Evolutionary conservation across 1,140 invertebrate genomes (phyloP).

Genomic region (Zaprionus ghesquierei): DNA sequence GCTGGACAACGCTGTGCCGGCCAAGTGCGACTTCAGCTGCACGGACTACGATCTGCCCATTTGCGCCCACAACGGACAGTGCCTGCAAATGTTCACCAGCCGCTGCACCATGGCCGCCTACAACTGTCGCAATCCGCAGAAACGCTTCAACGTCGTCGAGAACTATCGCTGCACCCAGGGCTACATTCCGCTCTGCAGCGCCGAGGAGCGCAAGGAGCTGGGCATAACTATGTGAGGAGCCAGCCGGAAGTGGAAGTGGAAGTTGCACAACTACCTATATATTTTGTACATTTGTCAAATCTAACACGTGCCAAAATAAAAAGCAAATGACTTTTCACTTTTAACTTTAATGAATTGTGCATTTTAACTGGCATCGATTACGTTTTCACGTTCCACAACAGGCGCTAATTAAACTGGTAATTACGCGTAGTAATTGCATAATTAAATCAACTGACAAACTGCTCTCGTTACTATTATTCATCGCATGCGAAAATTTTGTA

Average conservation of each 20-base stretch:
- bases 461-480: too few species aligned
- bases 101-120: constrained; percentile 62
- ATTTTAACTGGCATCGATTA: too few species aligned
- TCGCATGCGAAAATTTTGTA: too few species aligned
- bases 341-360: too few species aligned
- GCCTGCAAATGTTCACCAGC: constrained; percentile 60
- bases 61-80: constrained; percentile 67
- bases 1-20: constrained; percentile 23
- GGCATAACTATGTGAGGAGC: constrained; percentile 12
- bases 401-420: not conserved
- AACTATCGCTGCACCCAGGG: constrained; percentile 52
- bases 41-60: constrained; percentile 46
- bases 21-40: constrained; percentile 55
- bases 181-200: constrained; percentile 52
- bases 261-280: too few species aligned
- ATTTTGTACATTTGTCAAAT: too few species aligned
- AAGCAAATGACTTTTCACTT: too few species aligned
- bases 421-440: not conserved
- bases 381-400: not conserved
- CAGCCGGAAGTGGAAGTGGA: not conserved
- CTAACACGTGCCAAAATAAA: too few species aligned
- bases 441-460: not conserved
- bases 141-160: constrained; percentile 54
- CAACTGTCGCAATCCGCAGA: constrained; percentile 72
- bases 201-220: constrained; percentile 50